Evolutionary conservation across 2,113 vertebrate genomes (phyloP).

Genomic region (Pluvianellus socialis): DNA sequence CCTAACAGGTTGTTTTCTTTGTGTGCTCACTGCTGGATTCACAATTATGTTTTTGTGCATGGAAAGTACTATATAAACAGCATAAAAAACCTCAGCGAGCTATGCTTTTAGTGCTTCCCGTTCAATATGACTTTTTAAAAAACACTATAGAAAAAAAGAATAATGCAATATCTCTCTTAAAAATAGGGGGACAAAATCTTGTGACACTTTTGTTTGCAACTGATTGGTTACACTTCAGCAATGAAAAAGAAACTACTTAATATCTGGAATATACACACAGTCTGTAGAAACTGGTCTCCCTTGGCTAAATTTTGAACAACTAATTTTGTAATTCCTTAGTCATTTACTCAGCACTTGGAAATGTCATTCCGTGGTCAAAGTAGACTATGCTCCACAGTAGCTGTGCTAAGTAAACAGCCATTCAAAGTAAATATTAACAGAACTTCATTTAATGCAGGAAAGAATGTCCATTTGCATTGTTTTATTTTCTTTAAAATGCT

Average conservation of each 20-base stretch:
- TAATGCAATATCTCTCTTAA: background rate
- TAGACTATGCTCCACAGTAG: background rate
- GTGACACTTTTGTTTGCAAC: background rate
- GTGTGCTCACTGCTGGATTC: background rate
- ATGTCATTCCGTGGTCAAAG: background rate
- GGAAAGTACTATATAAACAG: background rate
- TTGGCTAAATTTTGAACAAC: background rate
- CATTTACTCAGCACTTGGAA: slow-evolving; percentile 34
- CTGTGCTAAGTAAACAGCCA: background rate
- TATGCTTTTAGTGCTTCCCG: background rate
- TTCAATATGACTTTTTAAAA: background rate
- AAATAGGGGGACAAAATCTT: background rate
- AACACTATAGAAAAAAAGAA: background rate
- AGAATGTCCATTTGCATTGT: background rate
- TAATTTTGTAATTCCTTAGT: slow-evolving; percentile 19
- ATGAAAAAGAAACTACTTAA: background rate
- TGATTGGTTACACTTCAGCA: background rate
- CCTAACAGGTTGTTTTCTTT: background rate
- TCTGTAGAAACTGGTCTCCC: background rate
- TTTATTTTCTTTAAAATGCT: slow-evolving; percentile 16
- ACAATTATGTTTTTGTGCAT: background rate
- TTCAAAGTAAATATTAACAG: slow-evolving; percentile 41
- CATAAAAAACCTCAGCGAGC: background rate
- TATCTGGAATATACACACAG: background rate
- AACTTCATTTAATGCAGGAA: slow-evolving; percentile 6